Conservation (phyloP, 1,140 invertebrate genomes). For the Zaprionus vittiger region DNA sequence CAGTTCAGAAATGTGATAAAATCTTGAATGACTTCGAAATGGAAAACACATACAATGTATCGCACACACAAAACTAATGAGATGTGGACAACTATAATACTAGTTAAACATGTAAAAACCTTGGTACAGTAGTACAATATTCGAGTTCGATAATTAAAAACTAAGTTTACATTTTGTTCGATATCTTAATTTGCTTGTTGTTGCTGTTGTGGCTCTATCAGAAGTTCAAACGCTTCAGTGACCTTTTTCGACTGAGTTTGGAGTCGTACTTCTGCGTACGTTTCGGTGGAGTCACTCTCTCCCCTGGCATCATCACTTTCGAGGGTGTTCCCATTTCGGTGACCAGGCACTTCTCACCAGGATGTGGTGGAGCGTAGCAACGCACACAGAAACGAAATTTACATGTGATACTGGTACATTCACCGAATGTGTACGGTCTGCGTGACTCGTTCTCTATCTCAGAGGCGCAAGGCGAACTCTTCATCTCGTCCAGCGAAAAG, state of each 20-base stretch:
- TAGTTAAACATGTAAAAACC: constrained; percentile 47
- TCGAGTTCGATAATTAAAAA: constrained; percentile 20
- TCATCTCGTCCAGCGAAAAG: constrained; percentile 58
- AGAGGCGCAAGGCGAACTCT: constrained; percentile 3
- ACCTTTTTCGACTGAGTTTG: constrained; percentile 66
- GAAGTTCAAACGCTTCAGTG: constrained; percentile 71
- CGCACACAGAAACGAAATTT: constrained; percentile 64
- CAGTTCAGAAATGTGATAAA: constrained; percentile 36
- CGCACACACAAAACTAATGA: constrained; percentile 13
- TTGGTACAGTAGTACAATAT: constrained; percentile 21
- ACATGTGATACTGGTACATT: constrained; percentile 60
- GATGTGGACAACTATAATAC: constrained; percentile 51
- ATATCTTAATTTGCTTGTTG: constrained; percentile 3
- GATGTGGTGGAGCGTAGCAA: constrained; percentile 62
- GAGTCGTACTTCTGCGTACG: constrained; percentile 56
- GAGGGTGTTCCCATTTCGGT: constrained; percentile 71
- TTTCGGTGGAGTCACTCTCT: constrained; percentile 61
- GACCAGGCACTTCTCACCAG: constrained; percentile 63
- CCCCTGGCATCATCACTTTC: constrained; percentile 67
- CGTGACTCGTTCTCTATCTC: neutral
- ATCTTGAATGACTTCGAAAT: constrained; percentile 47
- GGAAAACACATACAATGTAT: neutral
- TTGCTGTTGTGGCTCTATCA: constrained; percentile 22
- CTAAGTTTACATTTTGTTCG: constrained; percentile 17
- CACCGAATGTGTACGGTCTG: constrained; percentile 47